These are phyloP conservation scores for Meiosimyza decipiens DNA, from an alignment of 2,888 invertebrate genomes.

Conservation along the genomic window DNA sequence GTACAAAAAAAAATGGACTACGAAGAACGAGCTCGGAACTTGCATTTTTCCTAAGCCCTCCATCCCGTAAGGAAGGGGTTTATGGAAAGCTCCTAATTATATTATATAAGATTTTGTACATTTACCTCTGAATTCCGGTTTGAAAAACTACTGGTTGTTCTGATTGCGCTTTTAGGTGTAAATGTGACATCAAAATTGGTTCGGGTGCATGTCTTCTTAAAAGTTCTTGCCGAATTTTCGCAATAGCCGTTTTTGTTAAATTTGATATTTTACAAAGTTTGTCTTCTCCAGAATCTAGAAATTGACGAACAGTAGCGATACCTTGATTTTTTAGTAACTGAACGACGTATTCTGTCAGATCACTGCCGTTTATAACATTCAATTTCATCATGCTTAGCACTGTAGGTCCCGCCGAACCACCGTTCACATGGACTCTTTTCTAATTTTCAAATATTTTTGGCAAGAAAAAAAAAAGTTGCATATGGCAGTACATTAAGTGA, in stretches of 20 bases:
- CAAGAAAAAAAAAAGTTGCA: too few relatives aligned
- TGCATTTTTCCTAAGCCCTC: too few relatives aligned
- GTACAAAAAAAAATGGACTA: too few relatives aligned
- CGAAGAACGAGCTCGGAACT: too few relatives aligned
- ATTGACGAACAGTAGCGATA: constrained; percentile 38
- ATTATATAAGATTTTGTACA: too few relatives aligned
- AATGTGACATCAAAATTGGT: constrained; percentile 34
- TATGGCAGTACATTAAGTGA: neutral
- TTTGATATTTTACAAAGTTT: constrained; percentile 44
- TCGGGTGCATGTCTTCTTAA: constrained; percentile 38
- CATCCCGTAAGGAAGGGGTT: too few relatives aligned
- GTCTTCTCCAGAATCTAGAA: constrained; percentile 35
- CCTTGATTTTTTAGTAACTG: constrained; percentile 41
- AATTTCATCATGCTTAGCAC: constrained; percentile 38
- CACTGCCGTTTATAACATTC: constrained; percentile 40
- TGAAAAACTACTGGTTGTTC: constrained; percentile 1
- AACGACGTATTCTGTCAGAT: constrained; percentile 45
- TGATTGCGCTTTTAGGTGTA: constrained; percentile 15
- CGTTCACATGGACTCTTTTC: too few relatives aligned
- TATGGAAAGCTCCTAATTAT: too few relatives aligned
- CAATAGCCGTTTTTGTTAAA: constrained; percentile 37
- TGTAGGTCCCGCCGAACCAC: too few relatives aligned
- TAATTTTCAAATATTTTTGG: too few relatives aligned
- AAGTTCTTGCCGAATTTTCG: constrained; percentile 37
- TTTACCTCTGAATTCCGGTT: constrained; percentile 34